Base-by-base conservation (phyloP, 2,888 invertebrate genomes). In the Apodemia hepburni region DNA sequence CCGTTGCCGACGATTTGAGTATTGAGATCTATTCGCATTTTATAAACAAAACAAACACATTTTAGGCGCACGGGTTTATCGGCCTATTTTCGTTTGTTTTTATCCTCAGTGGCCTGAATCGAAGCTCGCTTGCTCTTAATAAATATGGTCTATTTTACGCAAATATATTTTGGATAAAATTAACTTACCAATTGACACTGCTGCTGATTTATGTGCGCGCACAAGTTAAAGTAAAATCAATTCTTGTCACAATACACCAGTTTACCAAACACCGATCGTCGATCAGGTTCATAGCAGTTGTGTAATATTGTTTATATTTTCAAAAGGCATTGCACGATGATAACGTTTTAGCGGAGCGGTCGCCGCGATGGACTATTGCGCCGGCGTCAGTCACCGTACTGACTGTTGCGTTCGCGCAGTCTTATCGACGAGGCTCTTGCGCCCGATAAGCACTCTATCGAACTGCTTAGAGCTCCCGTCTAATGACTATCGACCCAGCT, bases 371-470 rank as follows among this genome's bases (percentile, higher is more conserved):
- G 69, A 76, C 70, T 72, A 72, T 70, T 80, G 79, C 80, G 82
- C 75, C 79, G 80, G 79, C 79, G 84, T 75, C 82, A 77, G 68
- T 76, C 80, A 76, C 79, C 75, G 78, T 75, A 85, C 88, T 87
- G 86, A 73, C 72, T 66, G 64, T 69, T 70, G 80, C 79, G 78
- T 74, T 78, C 75, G 81, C 81, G 77, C 78, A 75, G 75, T 73
- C 82, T 88, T 87, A 88, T 88, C 89, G 84, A 77, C 79, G 71
- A 78, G 68, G 75, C 79, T 82, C 78, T 81, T 78, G 71, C 77
- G 76, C 71, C 75, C 82, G 89, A 88, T 90, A 89, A 88, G 80
- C 83, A 73, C 71, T 72, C 71, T 75, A 75, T 70, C 75, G 35
- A n/a, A 35, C 45, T 47, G 59, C 61, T 63, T 57, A 63, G 59